phyloP scores from a whole-genome alignment of 2,113 vertebrate species.

The Chloropsis cyanopogon region DNA sequence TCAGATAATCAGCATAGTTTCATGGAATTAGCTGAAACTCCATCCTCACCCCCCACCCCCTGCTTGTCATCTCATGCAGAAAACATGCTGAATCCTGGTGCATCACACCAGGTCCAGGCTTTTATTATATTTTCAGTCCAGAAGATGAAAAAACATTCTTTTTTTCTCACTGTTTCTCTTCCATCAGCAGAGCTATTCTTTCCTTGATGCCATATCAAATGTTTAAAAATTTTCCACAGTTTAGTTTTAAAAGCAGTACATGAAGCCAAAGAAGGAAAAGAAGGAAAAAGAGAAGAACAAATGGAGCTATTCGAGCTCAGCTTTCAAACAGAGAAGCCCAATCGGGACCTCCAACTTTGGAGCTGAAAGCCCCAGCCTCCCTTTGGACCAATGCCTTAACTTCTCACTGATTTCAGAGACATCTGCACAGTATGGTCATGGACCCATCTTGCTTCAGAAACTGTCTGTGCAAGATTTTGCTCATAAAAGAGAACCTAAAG shows the following conservation, averaged over 20 bases:
- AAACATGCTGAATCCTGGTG: conserved; percentile 15
- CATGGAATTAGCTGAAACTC: conserved; percentile 52
- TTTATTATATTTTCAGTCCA: not conserved
- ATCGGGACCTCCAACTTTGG: not conserved
- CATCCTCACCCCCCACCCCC: conserved; percentile 5
- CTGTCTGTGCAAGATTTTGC: not conserved
- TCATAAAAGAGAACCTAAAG: not conserved
- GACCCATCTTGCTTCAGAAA: not conserved
- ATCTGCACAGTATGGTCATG: not conserved
- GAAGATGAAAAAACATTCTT: not conserved
- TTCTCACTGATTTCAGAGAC: not conserved
- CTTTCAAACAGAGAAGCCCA: not conserved
- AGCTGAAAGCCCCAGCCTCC: not conserved
- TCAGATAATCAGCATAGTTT: conserved; percentile 60
- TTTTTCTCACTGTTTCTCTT: not conserved
- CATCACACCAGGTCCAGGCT: not conserved
- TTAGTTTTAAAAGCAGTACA: not conserved
- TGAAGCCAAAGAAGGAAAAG: not conserved
- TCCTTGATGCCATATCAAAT: conserved; percentile 37
- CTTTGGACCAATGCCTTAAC: not conserved
- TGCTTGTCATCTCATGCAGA: conserved; percentile 38
- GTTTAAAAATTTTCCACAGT: not conserved
- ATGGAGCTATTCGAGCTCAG: not conserved
- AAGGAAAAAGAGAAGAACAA: not conserved
- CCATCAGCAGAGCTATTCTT: conserved; percentile 6